Conservation (phyloP, 2,888 invertebrate genomes). For the Scaptomyza caliginosa region DNA sequence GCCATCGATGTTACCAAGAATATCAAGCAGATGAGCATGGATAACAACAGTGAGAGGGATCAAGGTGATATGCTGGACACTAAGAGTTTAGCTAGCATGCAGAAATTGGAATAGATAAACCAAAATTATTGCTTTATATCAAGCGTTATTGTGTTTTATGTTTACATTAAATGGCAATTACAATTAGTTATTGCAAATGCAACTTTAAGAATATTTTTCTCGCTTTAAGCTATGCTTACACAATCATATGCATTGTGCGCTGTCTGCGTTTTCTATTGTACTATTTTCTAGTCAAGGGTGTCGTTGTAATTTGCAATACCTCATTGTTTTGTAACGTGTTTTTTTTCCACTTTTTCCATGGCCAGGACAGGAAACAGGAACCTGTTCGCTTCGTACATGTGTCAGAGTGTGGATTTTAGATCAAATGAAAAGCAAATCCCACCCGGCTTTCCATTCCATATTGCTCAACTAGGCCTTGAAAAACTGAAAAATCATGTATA, state of each 20-base stretch:
- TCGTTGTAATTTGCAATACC: slow-evolving; percentile 62
- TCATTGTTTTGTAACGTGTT: slow-evolving; percentile 36
- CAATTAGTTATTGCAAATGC: not conserved
- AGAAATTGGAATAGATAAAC: not conserved
- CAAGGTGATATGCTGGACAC: not conserved
- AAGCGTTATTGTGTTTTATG: too few relatives aligned
- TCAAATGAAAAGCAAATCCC: slow-evolving; percentile 51
- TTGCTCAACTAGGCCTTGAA: slow-evolving; percentile 17
- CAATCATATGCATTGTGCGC: not conserved
- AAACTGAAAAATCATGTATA: slow-evolving; percentile 13
- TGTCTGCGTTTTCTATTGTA: not conserved
- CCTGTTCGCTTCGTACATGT: slow-evolving; percentile 19
- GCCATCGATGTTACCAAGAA: slow-evolving; percentile 86
- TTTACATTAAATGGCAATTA: not conserved
- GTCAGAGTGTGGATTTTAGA: slow-evolving; percentile 27
- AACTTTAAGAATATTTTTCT: not conserved
- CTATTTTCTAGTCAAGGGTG: slow-evolving; percentile 22
- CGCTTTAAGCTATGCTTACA: not conserved
- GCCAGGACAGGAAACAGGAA: slow-evolving; percentile 31
- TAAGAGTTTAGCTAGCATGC: not conserved
- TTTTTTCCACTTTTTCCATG: not conserved
- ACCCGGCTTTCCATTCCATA: not conserved
- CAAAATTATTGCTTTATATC: not conserved
- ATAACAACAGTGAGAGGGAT: not conserved
- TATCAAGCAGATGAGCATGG: not conserved